Conservation (phyloP, 2,113 vertebrate species). For the Lynx canadensis region DNA sequence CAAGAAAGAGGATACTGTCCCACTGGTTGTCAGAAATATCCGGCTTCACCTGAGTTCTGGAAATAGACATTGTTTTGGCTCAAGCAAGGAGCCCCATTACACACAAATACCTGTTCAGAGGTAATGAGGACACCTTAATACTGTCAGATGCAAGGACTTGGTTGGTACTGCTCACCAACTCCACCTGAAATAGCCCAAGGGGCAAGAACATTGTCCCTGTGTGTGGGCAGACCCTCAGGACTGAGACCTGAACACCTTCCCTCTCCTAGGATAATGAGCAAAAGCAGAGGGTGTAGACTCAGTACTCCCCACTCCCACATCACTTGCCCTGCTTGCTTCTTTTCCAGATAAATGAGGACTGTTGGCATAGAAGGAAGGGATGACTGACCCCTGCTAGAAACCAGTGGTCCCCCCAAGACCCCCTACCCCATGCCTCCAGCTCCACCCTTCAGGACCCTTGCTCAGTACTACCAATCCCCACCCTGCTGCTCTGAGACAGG, state of each 20-base stretch:
- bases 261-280: neutral
- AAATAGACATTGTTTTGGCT: neutral
- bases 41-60: neutral
- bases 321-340: neutral
- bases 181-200: neutral
- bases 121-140: neutral
- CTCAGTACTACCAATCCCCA: neutral
- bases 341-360: neutral
- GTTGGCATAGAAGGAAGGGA: neutral
- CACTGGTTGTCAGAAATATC: neutral
- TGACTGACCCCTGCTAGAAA: neutral
- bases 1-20: neutral
- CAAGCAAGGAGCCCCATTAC: neutral
- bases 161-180: neutral
- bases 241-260: neutral
- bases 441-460: neutral
- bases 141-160: neutral
- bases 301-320: neutral
- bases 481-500: slow-evolving; percentile 1
- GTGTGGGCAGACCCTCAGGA: neutral
- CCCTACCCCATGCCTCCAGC: accelerated
- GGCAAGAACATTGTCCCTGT: neutral
- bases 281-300: too few species aligned
- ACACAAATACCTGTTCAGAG: neutral
- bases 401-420: neutral